Evolutionary conservation across 2,888 invertebrate species (phyloP), one percentile per base, ranked within the genome.

Genomic region (Coelinius sp.): DNA sequence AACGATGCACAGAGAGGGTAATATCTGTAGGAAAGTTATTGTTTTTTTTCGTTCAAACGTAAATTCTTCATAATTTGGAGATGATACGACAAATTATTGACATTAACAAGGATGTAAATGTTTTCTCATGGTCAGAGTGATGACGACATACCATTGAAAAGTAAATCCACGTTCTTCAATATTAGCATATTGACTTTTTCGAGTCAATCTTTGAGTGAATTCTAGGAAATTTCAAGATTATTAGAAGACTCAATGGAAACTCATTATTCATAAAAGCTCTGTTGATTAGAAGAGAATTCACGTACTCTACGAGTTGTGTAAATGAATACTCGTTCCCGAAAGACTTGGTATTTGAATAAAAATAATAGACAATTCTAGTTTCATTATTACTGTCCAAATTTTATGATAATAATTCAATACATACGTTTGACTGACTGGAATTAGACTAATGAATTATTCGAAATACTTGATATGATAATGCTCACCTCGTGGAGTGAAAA

Each of bases 191-290:
- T 1, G 10, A 10, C 35, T 35, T 7, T 44, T 44, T 6, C 1
- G 52, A 52, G 22, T 52, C 20, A 24, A 52, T 52, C 24, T 22
- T 5, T 49, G 20, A 3, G 44, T 20, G 25, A 52, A 20, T 25
- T 74, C 66, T 74, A 71, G 76, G 71, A 76, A 81, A 77, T 77
- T 72, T 76, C 81, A 81, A 77, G 65, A 67, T 76, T 77, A 79
- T 76, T 73, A 75, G 67, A 68, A n/a, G 44, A 64, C 17, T 20
- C 49, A 25, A 17, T 14, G 17, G 8, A 27, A 31, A 41, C 12
- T 27, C 24, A 49, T 20, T 25, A 12, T 12, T 38, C 22, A n/a
- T n/a, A n/a, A n/a, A n/a, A n/a, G n/a, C n/a, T n/a, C n/a, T n/a
- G n/a, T n/a, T 35, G 4, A n/a, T 25, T 20, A 46, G n/a, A 46